A percentile compares a stretch with the other conserved stretches of the same genome.
phyloP scores from a whole-genome alignment of 1,140 invertebrate species.

The Leucophenga varia region DNA sequence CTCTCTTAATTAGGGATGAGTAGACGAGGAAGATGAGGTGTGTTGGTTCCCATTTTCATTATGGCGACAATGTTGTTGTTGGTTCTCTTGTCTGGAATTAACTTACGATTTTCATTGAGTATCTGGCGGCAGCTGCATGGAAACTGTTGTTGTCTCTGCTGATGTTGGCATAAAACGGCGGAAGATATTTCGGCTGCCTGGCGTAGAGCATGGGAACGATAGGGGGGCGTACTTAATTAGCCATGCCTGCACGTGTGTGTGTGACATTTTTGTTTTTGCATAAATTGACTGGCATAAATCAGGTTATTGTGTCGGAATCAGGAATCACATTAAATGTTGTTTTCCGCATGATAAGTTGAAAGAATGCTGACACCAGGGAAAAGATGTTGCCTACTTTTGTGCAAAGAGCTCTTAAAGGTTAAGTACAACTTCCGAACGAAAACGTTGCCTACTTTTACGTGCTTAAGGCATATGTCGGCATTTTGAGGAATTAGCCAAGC shows the following conservation, averaged over 20 bases:
- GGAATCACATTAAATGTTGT: too few species aligned
- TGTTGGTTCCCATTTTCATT: too few species aligned
- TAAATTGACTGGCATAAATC: slow-evolving; percentile 37
- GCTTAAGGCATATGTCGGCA: too few species aligned
- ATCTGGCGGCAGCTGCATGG: slow-evolving; percentile 3
- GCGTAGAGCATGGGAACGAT: too few species aligned
- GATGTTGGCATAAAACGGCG: slow-evolving; percentile 11
- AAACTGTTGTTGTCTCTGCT: slow-evolving; percentile 23
- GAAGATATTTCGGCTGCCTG: slow-evolving; percentile 11
- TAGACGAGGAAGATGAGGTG: slow-evolving; percentile 1
- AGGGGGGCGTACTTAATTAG: slow-evolving; percentile 37
- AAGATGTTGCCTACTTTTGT: too few species aligned
- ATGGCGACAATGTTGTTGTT: slow-evolving; percentile 15
- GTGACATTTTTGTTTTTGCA: slow-evolving; percentile 22
- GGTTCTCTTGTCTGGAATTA: slow-evolving; percentile 11
- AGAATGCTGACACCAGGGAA: too few species aligned
- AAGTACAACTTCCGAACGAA: too few species aligned
- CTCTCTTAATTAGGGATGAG: slow-evolving; percentile 26
- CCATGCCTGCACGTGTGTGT: slow-evolving; percentile 12
- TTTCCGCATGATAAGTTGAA: too few species aligned
- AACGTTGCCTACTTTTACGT: too few species aligned
- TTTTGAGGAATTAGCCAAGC: too few species aligned
- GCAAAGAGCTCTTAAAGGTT: too few species aligned
- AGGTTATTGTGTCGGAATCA: slow-evolving; percentile 34
- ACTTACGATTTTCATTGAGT: too few species aligned